These are phyloP conservation scores for Alauda arvensis DNA, from an alignment of 2,797 vertebrate genomes.

Conservation along the genomic window DNA sequence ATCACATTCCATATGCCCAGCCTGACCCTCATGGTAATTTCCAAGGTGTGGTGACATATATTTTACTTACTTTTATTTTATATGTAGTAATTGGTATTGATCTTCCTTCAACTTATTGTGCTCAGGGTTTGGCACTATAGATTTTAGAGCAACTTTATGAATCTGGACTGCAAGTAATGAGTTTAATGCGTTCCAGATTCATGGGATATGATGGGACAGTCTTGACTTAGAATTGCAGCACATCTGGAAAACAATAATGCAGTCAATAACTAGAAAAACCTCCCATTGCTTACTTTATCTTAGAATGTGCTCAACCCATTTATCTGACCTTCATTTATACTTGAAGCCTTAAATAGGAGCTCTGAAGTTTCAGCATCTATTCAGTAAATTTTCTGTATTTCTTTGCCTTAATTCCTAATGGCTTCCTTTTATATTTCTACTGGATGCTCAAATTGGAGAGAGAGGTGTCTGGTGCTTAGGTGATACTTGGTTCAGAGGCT, in stretches of 20 bases:
- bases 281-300: neutral
- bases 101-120: conserved; percentile 14
- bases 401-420: neutral
- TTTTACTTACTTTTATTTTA: conserved; percentile 32
- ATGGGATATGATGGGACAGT: neutral
- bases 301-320: neutral
- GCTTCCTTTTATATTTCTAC: neutral
- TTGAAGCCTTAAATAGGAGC: neutral
- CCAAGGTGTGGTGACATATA: neutral
- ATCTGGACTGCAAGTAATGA: neutral
- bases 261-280: neutral
- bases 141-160: conserved; percentile 24
- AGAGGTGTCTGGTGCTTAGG: neutral
- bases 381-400: neutral
- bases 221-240: neutral
- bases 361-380: neutral
- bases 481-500: neutral
- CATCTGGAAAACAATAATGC: neutral
- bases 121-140: neutral
- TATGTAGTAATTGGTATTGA: conserved; percentile 21
- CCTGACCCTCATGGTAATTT: neutral
- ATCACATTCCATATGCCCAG: neutral
- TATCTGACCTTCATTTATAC: neutral
- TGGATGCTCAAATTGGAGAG: neutral
- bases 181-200: neutral